Conservation (phyloP, 1,140 invertebrate species). For the Aporrectodea caliginosa region DNA sequence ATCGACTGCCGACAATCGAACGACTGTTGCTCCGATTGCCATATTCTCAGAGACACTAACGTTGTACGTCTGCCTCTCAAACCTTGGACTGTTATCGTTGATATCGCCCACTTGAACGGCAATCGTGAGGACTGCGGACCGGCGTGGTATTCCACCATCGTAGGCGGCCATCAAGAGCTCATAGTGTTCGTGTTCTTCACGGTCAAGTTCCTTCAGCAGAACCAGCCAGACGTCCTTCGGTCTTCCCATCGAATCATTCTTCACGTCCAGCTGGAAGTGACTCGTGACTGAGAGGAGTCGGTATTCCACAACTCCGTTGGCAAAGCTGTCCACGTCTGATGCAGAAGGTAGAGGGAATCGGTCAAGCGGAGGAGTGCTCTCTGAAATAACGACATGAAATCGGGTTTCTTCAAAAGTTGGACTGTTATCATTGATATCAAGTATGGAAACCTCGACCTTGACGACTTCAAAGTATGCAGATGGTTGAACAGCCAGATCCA, state of each 20-base stretch:
- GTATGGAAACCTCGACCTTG: slow-evolving; percentile 18
- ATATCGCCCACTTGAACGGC: slow-evolving; percentile 17
- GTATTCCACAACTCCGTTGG: slow-evolving; percentile 13
- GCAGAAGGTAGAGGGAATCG: slow-evolving; percentile 15
- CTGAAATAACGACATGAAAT: neutral
- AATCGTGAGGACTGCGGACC: slow-evolving; percentile 19
- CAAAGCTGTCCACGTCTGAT: slow-evolving; percentile 6
- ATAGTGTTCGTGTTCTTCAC: slow-evolving; percentile 27
- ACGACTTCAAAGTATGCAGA: slow-evolving; percentile 19
- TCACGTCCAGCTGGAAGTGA: slow-evolving; percentile 5
- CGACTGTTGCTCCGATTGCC: neutral
- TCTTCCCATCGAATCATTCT: neutral
- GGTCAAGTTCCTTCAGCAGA: slow-evolving; percentile 21
- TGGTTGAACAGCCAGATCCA: slow-evolving; percentile 17
- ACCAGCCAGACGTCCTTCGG: slow-evolving; percentile 16
- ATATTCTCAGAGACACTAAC: neutral
- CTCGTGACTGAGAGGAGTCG: neutral
- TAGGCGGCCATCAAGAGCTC: slow-evolving; percentile 24
- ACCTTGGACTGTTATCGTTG: slow-evolving; percentile 31
- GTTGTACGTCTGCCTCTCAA: slow-evolving; percentile 21
- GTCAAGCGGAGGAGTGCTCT: neutral
- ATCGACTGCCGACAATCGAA: slow-evolving; percentile 21
- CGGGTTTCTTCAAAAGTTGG: slow-evolving; percentile 21
- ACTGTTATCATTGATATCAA: slow-evolving; percentile 32
- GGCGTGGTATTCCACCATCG: slow-evolving; percentile 24